phyloP scores from a whole-genome alignment of 1,140 invertebrate species.

The Bombus consobrinus region DNA sequence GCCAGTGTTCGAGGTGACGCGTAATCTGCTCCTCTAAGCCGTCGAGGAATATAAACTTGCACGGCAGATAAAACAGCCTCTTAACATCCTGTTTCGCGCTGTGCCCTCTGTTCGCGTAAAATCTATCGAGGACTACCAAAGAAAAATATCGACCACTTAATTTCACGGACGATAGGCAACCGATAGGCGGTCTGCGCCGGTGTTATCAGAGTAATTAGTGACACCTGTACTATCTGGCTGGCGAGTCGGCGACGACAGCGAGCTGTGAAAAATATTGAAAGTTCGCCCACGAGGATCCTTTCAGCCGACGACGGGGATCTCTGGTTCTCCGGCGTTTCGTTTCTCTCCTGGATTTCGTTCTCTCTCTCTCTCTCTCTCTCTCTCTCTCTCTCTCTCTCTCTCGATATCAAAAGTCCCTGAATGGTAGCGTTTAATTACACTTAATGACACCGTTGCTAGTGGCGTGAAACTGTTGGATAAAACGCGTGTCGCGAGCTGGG shows the following conservation, averaged over 20 bases:
- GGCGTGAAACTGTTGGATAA: slow-evolving; percentile 24
- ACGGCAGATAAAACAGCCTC: slow-evolving; percentile 11
- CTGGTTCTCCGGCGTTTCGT: neutral
- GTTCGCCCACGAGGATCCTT: slow-evolving; percentile 43
- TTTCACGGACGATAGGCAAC: slow-evolving; percentile 30
- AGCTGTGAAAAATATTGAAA: slow-evolving; percentile 1
- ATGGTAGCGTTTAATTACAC: slow-evolving; percentile 49
- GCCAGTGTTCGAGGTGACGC: neutral
- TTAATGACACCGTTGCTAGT: slow-evolving; percentile 31
- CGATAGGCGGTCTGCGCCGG: slow-evolving; percentile 25
- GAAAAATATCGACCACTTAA: slow-evolving; percentile 33
- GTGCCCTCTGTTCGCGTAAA: neutral
- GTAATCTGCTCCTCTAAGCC: slow-evolving; percentile 8
- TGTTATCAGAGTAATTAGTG: slow-evolving; percentile 62
- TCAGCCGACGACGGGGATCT: neutral
- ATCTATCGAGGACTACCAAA: neutral
- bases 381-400: no score
- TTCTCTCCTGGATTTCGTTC: neutral
- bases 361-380: no score
- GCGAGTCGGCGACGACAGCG: slow-evolving; percentile 6
- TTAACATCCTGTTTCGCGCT: neutral
- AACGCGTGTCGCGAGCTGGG: slow-evolving; percentile 35
- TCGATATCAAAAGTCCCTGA: slow-evolving; percentile 2
- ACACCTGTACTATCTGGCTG: slow-evolving; percentile 54
- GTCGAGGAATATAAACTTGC: slow-evolving; percentile 2